Base-by-base conservation (phyloP, 2,113 vertebrate species). In the Andinoacara biseriatus region DNA sequence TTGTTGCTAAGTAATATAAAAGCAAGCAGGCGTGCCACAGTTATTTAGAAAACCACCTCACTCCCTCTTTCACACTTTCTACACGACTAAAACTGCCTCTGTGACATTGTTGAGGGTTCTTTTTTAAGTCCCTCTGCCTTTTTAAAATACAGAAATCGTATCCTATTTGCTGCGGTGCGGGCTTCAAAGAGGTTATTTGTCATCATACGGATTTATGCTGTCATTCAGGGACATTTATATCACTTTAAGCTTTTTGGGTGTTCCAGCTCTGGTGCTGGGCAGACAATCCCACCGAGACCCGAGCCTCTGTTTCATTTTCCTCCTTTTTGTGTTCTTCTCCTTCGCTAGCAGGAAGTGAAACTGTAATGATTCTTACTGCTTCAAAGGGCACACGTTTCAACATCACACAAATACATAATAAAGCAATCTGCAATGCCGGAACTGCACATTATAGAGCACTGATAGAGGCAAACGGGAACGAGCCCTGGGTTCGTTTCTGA, bases 101-200 rank as follows among this genome's bases (percentile, higher is more conserved):
- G 87, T 94, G 92, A 94, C 94, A 93, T 93, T 91, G 92, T 92
- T 40, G 49, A 82, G 84, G 74, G 67, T 58, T 76, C 63, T 80
- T 81, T 88, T 76, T 79, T 78, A 87, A 83, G 82, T 75, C 87
- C 63, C 57, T 43, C 74, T 76, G 78, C 82, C 62, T 87, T 93
- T 93, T 92, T 93, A 87, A 93, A 94, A 93, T 90, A 92, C 90
- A 89, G 89, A 93, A 89, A 90, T 91, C 89, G 90, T 93, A 94
- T 94, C 94, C 94, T 83, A 92, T 95, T 95, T 15, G 90, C 92
- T 80, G 88, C 76, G 82, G 86, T 92, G 46, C 65, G 7, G 85
- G 91, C 93, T 94, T 95, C 92, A 95, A 94, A 94, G 89, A 93
- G 90, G 93, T 92, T 93, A 95, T 96, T 95, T 95, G 93, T 95